phyloP scores from a whole-genome alignment of 2,797 vertebrate genomes.

The Trichosurus vulpecula region DNA sequence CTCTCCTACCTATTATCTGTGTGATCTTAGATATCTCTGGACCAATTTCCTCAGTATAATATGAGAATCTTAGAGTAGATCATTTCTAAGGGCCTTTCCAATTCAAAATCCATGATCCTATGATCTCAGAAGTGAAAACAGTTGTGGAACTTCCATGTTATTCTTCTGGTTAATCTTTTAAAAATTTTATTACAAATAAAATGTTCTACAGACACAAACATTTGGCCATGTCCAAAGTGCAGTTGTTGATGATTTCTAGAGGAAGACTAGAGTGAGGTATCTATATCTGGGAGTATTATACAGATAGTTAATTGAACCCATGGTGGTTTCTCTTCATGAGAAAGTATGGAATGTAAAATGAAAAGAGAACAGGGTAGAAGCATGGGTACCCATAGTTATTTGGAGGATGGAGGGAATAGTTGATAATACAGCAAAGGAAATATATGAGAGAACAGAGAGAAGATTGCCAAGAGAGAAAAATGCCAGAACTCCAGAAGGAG shows the following conservation, averaged over 20 bases:
- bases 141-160: not conserved
- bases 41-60: not conserved
- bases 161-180: not conserved
- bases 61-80: not conserved
- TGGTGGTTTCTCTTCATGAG: no score
- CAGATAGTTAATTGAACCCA: no score
- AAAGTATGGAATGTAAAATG: no score
- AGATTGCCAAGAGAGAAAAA: not conserved
- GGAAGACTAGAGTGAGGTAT: not conserved
- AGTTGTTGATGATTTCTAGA: not conserved
- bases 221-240: not conserved
- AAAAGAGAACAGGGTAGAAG: no score
- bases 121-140: not conserved
- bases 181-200: not conserved
- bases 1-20: not conserved
- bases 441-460: not conserved
- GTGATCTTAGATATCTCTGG: no score
- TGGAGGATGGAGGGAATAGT: not conserved
- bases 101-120: not conserved
- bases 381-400: not conserved
- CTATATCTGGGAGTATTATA: not conserved
- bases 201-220: not conserved
- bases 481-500: not conserved
- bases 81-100: not conserved
- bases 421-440: not conserved